Evolutionary conservation across 2,113 vertebrate species (phyloP).

Genomic region (Halichoerus grypus): DNA sequence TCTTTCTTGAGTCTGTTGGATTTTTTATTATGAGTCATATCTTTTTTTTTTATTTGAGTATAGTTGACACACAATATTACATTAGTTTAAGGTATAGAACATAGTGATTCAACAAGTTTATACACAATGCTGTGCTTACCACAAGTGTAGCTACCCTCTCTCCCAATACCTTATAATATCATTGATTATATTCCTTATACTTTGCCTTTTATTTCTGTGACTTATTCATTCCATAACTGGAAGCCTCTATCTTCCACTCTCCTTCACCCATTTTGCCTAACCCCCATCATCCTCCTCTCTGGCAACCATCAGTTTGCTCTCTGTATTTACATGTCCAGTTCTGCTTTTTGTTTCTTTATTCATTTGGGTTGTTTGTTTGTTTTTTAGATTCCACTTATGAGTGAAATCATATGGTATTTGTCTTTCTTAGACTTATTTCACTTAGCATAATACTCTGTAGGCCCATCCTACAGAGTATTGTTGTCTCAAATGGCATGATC

Average conservation of each 20-base stretch:
- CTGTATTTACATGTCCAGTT: not conserved
- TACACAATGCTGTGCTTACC: not conserved
- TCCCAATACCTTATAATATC: not conserved
- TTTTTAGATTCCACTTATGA: not conserved
- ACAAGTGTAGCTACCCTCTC: not conserved
- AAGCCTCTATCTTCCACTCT: not conserved
- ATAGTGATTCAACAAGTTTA: not conserved
- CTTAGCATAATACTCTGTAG: not conserved
- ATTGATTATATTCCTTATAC: not conserved
- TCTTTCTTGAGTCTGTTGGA: not conserved
- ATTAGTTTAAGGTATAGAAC: not conserved
- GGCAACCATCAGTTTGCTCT: not conserved
- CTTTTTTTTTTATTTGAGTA: not conserved
- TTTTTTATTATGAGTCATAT: not conserved
- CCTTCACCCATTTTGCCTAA: not conserved
- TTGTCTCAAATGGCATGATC: not conserved
- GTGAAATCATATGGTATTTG: not conserved
- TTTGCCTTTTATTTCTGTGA: not conserved
- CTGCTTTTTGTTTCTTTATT: not conserved
- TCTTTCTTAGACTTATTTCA: not conserved
- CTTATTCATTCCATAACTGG: not conserved
- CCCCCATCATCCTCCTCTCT: not conserved
- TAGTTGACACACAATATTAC: not conserved
- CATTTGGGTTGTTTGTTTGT: not conserved
- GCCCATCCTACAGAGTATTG: not conserved